phyloP scores from a whole-genome alignment of 2,888 invertebrate species.

The Phaonia tiefii region DNA sequence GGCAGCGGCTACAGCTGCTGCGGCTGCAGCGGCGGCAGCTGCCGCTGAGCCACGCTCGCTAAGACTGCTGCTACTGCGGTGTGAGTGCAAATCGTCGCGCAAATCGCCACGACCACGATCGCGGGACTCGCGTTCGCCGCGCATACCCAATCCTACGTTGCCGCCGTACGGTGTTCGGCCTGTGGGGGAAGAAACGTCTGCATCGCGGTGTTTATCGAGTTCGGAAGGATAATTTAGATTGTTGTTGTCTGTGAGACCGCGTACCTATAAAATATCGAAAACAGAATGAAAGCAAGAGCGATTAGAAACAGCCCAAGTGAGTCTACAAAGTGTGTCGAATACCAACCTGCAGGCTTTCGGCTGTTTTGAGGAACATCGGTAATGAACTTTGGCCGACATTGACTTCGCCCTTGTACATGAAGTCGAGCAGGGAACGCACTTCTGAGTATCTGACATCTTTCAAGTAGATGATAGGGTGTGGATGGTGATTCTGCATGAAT shows the following conservation, averaged over 20 bases:
- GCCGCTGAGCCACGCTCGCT: slow-evolving; percentile 77
- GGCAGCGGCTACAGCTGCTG: slow-evolving; percentile 73
- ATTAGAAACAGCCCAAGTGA: not conserved
- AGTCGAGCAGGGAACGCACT: slow-evolving; percentile 93
- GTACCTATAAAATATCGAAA: slow-evolving; percentile 79
- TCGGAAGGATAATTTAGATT: slow-evolving; percentile 81
- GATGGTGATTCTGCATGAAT: slow-evolving; percentile 93
- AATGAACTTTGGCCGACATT: slow-evolving; percentile 95
- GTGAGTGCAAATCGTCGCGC: slow-evolving; percentile 76
- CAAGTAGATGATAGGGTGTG: slow-evolving; percentile 95
- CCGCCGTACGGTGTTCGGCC: slow-evolving; percentile 68
- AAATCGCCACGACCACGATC: slow-evolving; percentile 75
- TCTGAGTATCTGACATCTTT: slow-evolving; percentile 95
- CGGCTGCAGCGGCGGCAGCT: slow-evolving; percentile 75
- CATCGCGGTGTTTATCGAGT: slow-evolving; percentile 80
- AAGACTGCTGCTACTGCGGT: slow-evolving; percentile 79
- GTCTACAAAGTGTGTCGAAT: not conserved
- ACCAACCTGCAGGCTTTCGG: slow-evolving; percentile 91
- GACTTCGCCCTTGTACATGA: slow-evolving; percentile 96
- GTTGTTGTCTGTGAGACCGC: slow-evolving; percentile 94
- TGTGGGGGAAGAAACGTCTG: slow-evolving; percentile 79
- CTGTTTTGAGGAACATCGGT: slow-evolving; percentile 94
- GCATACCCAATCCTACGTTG: slow-evolving; percentile 70
- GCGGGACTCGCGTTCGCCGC: slow-evolving; percentile 76
- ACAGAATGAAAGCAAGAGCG: slow-evolving; percentile 11